Evolutionary conservation across 2,888 invertebrate species (phyloP).

Genomic region (Caenorhabditis imperialis): DNA sequence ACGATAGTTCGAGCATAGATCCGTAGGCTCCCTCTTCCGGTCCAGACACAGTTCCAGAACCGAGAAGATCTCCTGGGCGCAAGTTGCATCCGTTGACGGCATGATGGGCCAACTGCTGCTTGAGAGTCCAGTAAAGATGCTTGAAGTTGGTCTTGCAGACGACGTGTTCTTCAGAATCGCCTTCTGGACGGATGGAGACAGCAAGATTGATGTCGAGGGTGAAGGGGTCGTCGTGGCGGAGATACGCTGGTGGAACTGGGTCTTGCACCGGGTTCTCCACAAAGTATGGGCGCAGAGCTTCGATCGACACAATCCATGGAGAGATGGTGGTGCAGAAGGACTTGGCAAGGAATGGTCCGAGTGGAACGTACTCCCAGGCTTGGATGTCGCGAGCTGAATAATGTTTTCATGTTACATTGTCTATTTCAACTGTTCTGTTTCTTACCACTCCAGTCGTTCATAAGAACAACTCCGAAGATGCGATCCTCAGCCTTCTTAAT

Average conservation of each 20-base stretch:
- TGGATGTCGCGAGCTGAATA: constrained; percentile 94
- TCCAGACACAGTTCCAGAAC: constrained; percentile 82
- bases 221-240: constrained; percentile 88
- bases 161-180: constrained; percentile 82
- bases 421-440: neutral
- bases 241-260: constrained; percentile 90
- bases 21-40: constrained; percentile 88
- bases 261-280: constrained; percentile 85
- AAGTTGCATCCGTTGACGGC: constrained; percentile 96
- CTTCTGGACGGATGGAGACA: constrained; percentile 85
- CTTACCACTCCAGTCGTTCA: constrained; percentile 98
- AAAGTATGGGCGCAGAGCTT: constrained; percentile 90
- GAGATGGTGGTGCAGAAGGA: constrained; percentile 95
- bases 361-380: constrained; percentile 98
- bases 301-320: constrained; percentile 96
- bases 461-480: constrained; percentile 96
- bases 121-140: constrained; percentile 95
- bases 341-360: constrained; percentile 97
- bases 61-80: constrained; percentile 93
- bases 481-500: constrained; percentile 88
- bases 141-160: constrained; percentile 92
- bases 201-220: constrained; percentile 94
- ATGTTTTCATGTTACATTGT: no score
- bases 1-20: constrained; percentile 92
- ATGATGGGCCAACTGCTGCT: constrained; percentile 97